Conservation (phyloP, 1,140 invertebrate genomes). For the Drosophila fuyamai region DNA sequence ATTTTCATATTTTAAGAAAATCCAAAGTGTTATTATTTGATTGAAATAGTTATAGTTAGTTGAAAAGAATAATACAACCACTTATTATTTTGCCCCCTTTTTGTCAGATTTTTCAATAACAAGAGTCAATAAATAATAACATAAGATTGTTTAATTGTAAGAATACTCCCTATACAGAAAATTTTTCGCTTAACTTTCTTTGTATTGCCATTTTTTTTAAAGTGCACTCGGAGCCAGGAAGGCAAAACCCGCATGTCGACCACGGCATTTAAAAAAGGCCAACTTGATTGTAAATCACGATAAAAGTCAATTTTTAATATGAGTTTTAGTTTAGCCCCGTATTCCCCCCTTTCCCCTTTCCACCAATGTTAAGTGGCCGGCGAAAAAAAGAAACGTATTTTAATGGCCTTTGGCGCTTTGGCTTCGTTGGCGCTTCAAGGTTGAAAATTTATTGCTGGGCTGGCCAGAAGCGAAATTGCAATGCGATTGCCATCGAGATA, state of each 20-base stretch:
- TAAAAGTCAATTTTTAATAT: conserved; percentile 83
- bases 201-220: not conserved
- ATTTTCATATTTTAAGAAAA: too few species aligned
- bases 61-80: too few species aligned
- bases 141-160: too few species aligned
- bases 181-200: not conserved
- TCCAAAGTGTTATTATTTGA: too few species aligned
- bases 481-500: conserved; percentile 30
- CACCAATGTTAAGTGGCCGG: conserved; percentile 47
- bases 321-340: conserved; percentile 76
- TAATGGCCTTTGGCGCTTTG: conserved; percentile 73
- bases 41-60: too few species aligned
- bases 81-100: too few species aligned
- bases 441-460: conserved; percentile 73
- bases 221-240: conserved; percentile 27
- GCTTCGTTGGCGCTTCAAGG: conserved; percentile 69
- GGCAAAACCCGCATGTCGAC: conserved; percentile 73
- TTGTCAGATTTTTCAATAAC: too few species aligned
- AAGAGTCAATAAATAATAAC: too few species aligned
- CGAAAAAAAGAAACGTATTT: conserved; percentile 63
- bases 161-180: too few species aligned
- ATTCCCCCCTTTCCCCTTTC: not conserved
- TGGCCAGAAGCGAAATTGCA: conserved; percentile 78
- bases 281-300: conserved; percentile 82
- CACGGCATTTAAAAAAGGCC: conserved; percentile 81